Evolutionary conservation across 2,888 invertebrate genomes (phyloP).

Genomic region (Incurvaria masculella): DNA sequence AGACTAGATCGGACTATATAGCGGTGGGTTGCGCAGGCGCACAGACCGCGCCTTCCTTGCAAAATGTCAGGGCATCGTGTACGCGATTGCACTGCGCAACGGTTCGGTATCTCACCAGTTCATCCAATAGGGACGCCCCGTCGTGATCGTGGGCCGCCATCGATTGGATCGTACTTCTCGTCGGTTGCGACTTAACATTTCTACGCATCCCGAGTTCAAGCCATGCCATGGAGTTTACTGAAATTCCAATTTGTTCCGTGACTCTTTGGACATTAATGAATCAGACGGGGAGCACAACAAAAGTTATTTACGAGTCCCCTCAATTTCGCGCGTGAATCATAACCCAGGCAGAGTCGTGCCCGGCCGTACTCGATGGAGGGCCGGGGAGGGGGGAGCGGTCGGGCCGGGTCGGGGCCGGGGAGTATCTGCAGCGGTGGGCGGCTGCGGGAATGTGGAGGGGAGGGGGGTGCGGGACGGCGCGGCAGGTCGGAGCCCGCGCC

Average conservation of each 20-base stretch:
- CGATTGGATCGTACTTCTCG: no score
- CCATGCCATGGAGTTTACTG: no score
- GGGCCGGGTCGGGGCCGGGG: constrained; percentile 28
- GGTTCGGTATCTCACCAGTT: background rate
- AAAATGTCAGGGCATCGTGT: background rate
- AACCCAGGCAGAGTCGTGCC: background rate
- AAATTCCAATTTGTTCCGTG: no score
- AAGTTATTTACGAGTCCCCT: no score
- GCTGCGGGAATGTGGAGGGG: constrained; percentile 23
- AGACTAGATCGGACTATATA: background rate
- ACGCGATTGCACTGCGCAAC: background rate
- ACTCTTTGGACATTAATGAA: no score
- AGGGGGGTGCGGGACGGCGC: background rate
- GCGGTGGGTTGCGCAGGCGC: background rate
- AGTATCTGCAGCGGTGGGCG: background rate
- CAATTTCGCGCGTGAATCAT: background rate
- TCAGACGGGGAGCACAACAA: no score
- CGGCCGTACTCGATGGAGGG: background rate
- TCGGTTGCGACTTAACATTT: no score
- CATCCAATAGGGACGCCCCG: no score
- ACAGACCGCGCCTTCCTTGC: background rate
- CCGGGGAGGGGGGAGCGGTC: constrained; percentile 22
- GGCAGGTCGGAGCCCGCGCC: constrained; percentile 30
- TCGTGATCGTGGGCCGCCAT: background rate
- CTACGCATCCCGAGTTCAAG: no score